Percentiles rank a stretch among this genome's conserved stretches.
phyloP scores from a whole-genome alignment of 2,113 vertebrate genomes.

The Forbesichthys papilliferus region DNA sequence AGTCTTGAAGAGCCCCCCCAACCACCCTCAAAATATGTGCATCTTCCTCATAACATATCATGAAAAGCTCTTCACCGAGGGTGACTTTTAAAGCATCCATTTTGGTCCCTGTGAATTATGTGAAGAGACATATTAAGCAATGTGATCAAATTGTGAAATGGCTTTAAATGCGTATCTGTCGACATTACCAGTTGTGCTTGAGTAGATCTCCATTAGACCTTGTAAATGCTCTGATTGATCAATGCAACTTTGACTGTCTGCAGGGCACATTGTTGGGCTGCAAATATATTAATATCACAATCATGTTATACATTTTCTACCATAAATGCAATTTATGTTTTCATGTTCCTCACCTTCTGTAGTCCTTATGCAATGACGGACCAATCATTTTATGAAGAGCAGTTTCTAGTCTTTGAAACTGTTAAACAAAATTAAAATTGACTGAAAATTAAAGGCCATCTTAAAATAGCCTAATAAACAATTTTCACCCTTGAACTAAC shows the following conservation, averaged over 20 bases:
- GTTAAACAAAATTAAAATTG: conserved; percentile 61
- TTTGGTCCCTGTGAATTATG: conserved; percentile 77
- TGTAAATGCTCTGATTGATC: conserved; percentile 81
- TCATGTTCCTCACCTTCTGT: conserved; percentile 79
- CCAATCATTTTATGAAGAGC: conserved; percentile 87
- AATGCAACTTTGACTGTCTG: conserved; percentile 73
- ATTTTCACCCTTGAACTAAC: conserved; percentile 3
- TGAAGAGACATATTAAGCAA: neutral
- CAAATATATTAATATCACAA: conserved; percentile 40
- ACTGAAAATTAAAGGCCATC: conserved; percentile 54
- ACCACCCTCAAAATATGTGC: conserved; percentile 90
- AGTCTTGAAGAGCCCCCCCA: conserved; percentile 94
- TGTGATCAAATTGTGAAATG: neutral
- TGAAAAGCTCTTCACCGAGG: conserved; percentile 92
- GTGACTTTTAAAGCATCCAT: conserved; percentile 81
- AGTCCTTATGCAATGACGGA: conserved; percentile 74
- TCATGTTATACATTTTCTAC: conserved; percentile 7
- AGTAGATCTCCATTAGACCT: conserved; percentile 83
- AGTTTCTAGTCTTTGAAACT: conserved; percentile 88
- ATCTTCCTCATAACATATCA: conserved; percentile 94
- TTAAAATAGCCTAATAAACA: conserved; percentile 11
- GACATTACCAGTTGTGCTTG: conserved; percentile 83
- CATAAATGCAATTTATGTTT: neutral
- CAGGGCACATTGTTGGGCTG: conserved; percentile 58
- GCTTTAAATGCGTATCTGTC: neutral